phyloP scores from a whole-genome alignment of 2,888 invertebrate species.

The Neelides folsomi region DNA sequence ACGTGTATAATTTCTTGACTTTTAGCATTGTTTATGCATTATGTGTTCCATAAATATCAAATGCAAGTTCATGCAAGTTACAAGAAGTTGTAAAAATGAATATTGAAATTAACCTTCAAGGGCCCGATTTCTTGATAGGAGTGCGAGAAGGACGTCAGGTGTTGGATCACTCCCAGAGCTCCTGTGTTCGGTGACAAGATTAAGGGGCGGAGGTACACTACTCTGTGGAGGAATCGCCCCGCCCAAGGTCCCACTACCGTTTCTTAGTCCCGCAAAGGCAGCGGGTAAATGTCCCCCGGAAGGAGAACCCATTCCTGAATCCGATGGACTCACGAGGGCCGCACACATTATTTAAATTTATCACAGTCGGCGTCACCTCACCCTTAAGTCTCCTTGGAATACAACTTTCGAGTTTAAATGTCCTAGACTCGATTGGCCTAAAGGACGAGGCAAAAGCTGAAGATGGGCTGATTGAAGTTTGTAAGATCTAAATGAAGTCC shows the following conservation, averaged over 20 bases:
- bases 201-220: background rate
- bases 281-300: slow-evolving; percentile 9
- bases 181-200: background rate
- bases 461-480: too few relatives aligned
- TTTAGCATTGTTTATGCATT: too few relatives aligned
- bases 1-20: too few relatives aligned
- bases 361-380: too few relatives aligned
- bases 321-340: slow-evolving; percentile 20
- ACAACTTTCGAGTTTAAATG: too few relatives aligned
- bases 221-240: slow-evolving; percentile 5
- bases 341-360: slow-evolving; percentile 23
- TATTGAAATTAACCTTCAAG: slow-evolving; percentile 59
- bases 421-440: too few relatives aligned
- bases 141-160: slow-evolving; percentile 69
- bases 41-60: too few relatives aligned
- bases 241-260: slow-evolving; percentile 10
- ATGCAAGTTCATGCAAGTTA: too few relatives aligned
- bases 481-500: too few relatives aligned
- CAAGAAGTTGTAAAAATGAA: too few relatives aligned
- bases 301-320: slow-evolving; percentile 18
- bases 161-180: slow-evolving; percentile 38
- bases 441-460: too few relatives aligned
- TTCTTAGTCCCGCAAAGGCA: background rate
- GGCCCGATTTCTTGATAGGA: slow-evolving; percentile 72
- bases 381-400: too few relatives aligned